These are phyloP conservation scores for Plagodis pulveraria DNA, from an alignment of 2,888 invertebrate species.

Conservation along the genomic window DNA sequence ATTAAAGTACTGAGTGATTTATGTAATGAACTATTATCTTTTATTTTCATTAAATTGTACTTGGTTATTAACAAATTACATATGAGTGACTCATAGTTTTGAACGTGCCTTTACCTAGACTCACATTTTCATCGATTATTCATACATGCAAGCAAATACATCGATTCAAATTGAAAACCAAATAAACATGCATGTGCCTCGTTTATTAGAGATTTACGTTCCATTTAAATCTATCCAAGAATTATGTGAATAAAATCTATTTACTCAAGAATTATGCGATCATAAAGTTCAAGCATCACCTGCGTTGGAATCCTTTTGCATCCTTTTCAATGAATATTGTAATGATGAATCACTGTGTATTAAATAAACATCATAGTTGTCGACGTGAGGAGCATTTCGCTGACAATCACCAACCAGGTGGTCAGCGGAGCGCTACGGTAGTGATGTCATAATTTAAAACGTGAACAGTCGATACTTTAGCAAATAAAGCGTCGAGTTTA, in stretches of 20 bases:
- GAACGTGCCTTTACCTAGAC: too few relatives aligned
- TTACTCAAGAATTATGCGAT: slow-evolving; percentile 5
- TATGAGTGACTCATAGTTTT: too few relatives aligned
- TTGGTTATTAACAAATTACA: too few relatives aligned
- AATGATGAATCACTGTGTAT: slow-evolving; percentile 21
- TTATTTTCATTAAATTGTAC: too few relatives aligned
- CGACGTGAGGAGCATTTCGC: slow-evolving; percentile 33
- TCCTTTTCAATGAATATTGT: slow-evolving; percentile 13
- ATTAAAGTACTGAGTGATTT: too few relatives aligned
- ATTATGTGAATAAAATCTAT: slow-evolving; percentile 14
- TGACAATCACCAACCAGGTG: slow-evolving; percentile 30
- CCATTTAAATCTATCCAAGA: slow-evolving; percentile 14
- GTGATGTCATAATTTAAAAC: slow-evolving; percentile 5
- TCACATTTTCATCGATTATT: too few relatives aligned
- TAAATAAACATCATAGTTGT: slow-evolving; percentile 25
- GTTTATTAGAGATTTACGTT: slow-evolving; percentile 1
- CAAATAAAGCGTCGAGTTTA: too few relatives aligned
- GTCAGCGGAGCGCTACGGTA: slow-evolving; percentile 29
- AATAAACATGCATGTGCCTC: not conserved
- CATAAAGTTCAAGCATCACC: not conserved
- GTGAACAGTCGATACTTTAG: not conserved
- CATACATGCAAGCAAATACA: too few relatives aligned
- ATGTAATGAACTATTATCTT: too few relatives aligned
- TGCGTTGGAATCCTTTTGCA: slow-evolving; percentile 7
- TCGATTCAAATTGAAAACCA: not conserved